Percentiles rank a stretch among this genome's conserved stretches.
Evolutionary conservation across 2,888 invertebrate genomes (phyloP).

Genomic region (Periphyllus acericola): DNA sequence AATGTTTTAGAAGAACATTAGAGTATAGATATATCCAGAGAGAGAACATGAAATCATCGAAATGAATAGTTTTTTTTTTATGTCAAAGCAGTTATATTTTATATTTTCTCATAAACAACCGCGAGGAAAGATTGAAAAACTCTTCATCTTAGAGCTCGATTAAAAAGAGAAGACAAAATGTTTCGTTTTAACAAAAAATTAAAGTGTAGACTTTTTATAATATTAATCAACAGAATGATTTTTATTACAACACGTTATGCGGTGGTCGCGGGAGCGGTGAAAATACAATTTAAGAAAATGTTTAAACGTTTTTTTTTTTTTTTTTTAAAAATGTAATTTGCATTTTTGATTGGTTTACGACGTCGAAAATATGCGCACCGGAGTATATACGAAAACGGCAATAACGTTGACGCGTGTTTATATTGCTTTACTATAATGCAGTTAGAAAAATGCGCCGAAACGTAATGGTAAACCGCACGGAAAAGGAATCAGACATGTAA

Average conservation of each 20-base stretch:
- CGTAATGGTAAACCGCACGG: neutral
- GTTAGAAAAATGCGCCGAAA: neutral
- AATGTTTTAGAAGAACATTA: too few species aligned
- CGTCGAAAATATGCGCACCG: neutral
- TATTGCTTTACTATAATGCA: neutral
- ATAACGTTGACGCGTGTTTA: neutral
- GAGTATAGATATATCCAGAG: neutral
- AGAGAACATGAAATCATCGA: neutral
- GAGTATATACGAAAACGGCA: neutral
- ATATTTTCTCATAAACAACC: neutral
- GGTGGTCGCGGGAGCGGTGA: neutral
- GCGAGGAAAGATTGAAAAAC: neutral
- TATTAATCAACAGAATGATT: neutral
- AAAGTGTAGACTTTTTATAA: neutral
- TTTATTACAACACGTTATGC: neutral
- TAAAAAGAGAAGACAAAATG: too few species aligned
- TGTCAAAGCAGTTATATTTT: neutral
- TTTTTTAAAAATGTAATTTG: neutral
- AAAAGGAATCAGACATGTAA: too few species aligned
- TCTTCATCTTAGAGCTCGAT: neutral
- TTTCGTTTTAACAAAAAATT: neutral
- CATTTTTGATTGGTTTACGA: neutral
- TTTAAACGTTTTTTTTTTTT: too few species aligned
- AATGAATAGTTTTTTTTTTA: neutral
- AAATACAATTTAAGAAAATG: neutral